A percentile compares a stretch with the other conserved stretches of the same genome.
Conservation (phyloP, 2,113 vertebrate species). For the Synodontis membranacea region DNA sequence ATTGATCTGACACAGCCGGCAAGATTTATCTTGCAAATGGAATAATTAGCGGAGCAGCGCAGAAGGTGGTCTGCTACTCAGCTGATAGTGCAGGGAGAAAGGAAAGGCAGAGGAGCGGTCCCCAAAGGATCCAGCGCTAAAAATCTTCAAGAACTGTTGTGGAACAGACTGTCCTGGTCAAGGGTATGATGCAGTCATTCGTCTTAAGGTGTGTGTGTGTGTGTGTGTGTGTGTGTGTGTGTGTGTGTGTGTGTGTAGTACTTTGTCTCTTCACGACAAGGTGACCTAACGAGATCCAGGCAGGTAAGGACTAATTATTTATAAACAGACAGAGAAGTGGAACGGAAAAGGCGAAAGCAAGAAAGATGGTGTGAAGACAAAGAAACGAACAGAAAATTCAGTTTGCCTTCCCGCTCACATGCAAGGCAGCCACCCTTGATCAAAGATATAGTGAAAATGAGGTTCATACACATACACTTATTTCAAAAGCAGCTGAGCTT, state of each 20-base stretch:
- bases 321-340: constrained; percentile 34
- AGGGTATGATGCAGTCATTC: constrained; percentile 69
- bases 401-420: neutral
- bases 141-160: constrained; percentile 69
- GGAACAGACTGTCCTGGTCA: constrained; percentile 72
- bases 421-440: neutral
- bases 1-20: constrained; percentile 85
- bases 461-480: neutral
- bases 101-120: constrained; percentile 54
- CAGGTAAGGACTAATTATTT: constrained; percentile 51
- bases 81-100: constrained; percentile 74
- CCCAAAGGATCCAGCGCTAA: constrained; percentile 57
- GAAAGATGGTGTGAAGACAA: constrained; percentile 15
- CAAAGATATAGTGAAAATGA: neutral
- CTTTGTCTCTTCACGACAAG: constrained; percentile 65
- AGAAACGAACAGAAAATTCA: neutral
- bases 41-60: constrained; percentile 87
- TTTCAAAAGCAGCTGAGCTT: constrained; percentile 26
- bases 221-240: constrained; percentile 44
- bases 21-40: constrained; percentile 92
- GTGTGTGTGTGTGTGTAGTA: constrained; percentile 55
- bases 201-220: constrained; percentile 64
- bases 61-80: constrained; percentile 82
- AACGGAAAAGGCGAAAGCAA: constrained; percentile 20
- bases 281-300: constrained; percentile 66